Evolutionary conservation across 2,888 invertebrate species (phyloP).

Genomic region (Serrognathus titanus): DNA sequence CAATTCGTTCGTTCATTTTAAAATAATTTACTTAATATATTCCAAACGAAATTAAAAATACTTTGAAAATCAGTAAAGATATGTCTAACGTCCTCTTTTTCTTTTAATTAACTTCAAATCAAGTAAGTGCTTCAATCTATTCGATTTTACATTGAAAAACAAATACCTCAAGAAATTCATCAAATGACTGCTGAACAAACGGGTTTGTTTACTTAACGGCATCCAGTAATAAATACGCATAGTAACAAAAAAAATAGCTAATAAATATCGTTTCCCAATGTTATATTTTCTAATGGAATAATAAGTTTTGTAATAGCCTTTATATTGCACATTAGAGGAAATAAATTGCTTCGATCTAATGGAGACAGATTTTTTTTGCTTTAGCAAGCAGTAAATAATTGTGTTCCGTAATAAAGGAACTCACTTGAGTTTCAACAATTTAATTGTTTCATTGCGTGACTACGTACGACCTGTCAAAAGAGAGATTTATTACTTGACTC

Average conservation of each 20-base stretch:
- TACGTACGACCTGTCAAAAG: slow-evolving; percentile 6
- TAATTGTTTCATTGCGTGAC: slow-evolving; percentile 32
- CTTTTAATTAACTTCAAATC: too few relatives aligned
- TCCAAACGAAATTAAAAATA: too few relatives aligned
- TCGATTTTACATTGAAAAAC: too few relatives aligned
- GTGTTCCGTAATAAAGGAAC: neutral
- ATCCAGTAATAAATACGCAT: slow-evolving; percentile 20
- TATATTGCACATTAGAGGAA: neutral
- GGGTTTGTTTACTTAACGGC: slow-evolving; percentile 14
- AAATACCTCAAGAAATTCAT: too few relatives aligned
- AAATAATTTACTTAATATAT: too few relatives aligned
- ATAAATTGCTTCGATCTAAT: neutral
- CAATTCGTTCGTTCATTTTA: too few relatives aligned
- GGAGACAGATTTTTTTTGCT: neutral
- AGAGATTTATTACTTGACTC: slow-evolving; percentile 11
- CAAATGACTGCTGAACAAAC: slow-evolving; percentile 1
- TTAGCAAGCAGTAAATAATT: neutral
- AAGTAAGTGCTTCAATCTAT: too few relatives aligned
- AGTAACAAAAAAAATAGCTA: slow-evolving; percentile 7
- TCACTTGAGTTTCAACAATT: slow-evolving; percentile 19
- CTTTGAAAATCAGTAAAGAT: too few relatives aligned
- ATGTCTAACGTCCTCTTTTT: too few relatives aligned
- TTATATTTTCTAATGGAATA: slow-evolving; percentile 15
- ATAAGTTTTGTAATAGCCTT: slow-evolving; percentile 3
- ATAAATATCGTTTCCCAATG: slow-evolving; percentile 16